Evolutionary conservation across 30 jellyfish, hydroid and myxozoan genomes (phyloP), one percentile per base, ranked within the genome.

Genomic region (Sanderia malayensis): DNA sequence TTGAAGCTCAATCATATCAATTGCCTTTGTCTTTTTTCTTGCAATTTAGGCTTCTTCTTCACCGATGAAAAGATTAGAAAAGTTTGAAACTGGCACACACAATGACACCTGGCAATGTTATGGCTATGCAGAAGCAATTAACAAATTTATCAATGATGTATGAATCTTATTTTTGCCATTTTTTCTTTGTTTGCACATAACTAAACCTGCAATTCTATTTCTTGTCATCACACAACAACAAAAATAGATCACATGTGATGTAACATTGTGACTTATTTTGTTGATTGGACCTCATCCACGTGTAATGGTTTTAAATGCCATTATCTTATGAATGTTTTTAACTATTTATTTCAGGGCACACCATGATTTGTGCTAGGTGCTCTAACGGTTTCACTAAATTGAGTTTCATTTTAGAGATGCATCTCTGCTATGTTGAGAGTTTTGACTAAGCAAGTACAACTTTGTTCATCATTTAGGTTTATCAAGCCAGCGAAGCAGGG

Each of bases 21-120:
- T 8, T 8, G 15, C 15, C 15, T 15, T 41, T 41, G 8, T 6
- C 55, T 6, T 25, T 61, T 32, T 17, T 15, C 24, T 61, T 30
- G 13, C 28, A 15, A 58, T 66, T 25, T 47, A 89, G 97, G 71
- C 85, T 2, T 76, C 95, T 2, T 31, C 74, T 7, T 76, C 89
- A 23, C 79, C 86, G 0, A 46, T 82, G 75, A 89, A 89, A 68
- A 67, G 94, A 1, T 63, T 89, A 15, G 97, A 89, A 67, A 89
- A 94, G 13, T 89, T 89, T 52, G 94, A 53, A 26, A 75, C 96
- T 23, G 97, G 97, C 11, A 82, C 96, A 0, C 97, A 89, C 71
- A 89, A 89, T 67, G 96, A 89, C 68, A 89, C 97, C 4, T 89
- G 97, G 97, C 97, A 89, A 61, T 89, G 97, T 60, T 74, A 89